Percentiles rank a stretch among this genome's conserved stretches.
phyloP scores from a whole-genome alignment of 2,797 vertebrate species.

The Molothrus aeneus region DNA sequence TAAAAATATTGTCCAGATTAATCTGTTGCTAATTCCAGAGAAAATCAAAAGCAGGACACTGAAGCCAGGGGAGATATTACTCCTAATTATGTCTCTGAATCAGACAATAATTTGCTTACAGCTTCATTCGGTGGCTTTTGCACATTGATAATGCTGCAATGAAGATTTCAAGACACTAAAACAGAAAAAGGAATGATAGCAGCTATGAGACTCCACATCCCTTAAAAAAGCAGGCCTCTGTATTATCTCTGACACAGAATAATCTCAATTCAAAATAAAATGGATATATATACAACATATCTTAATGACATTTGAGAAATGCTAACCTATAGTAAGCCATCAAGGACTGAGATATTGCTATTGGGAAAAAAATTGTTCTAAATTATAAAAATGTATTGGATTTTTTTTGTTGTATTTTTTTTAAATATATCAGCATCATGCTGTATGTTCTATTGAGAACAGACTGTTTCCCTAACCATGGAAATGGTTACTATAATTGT shows the following conservation, averaged over 20 bases:
- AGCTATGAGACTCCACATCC: background rate
- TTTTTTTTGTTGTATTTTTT: background rate
- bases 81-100: background rate
- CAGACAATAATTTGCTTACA: background rate
- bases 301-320: background rate
- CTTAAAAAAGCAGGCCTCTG: background rate
- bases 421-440: background rate
- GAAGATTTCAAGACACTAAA: background rate
- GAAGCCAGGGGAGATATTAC: background rate
- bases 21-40: background rate
- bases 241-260: background rate
- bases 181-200: background rate
- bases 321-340: background rate
- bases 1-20: background rate
- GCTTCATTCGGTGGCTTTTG: background rate
- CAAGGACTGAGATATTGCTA: background rate
- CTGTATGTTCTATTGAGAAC: background rate
- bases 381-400: background rate
- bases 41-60: background rate
- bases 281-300: background rate
- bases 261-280: background rate
- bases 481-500: constrained; percentile 52
- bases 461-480: background rate
- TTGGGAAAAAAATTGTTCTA: background rate
- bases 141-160: background rate